Evolutionary conservation across 1,140 invertebrate species (phyloP).

Genomic region (Papilio machaon): DNA sequence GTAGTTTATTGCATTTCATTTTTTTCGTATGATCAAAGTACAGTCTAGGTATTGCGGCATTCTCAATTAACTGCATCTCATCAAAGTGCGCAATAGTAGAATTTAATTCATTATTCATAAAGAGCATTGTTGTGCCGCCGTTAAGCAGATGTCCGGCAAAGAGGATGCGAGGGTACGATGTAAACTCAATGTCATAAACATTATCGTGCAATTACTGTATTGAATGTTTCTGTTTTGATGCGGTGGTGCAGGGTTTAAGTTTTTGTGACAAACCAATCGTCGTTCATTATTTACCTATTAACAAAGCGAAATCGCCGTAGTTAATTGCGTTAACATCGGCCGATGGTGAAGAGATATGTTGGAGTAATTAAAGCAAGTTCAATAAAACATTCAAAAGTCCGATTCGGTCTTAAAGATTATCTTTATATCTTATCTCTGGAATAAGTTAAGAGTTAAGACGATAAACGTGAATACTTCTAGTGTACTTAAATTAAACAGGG

Average conservation of each 20-base stretch:
- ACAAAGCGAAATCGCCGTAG: constrained; percentile 27
- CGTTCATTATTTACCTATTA: constrained; percentile 19
- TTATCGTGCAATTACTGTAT: constrained; percentile 48
- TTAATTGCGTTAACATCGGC: constrained; percentile 26
- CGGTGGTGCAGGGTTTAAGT: constrained; percentile 30
- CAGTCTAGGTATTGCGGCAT: constrained; percentile 45
- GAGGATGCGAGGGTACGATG: constrained; percentile 38
- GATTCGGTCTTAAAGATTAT: constrained; percentile 36
- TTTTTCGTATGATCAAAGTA: constrained; percentile 62
- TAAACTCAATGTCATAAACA: constrained; percentile 41
- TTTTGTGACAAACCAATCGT: constrained; percentile 37
- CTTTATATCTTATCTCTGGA: constrained; percentile 36
- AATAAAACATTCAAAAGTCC: constrained; percentile 39
- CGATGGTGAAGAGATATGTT: constrained; percentile 28
- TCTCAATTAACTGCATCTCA: background rate
- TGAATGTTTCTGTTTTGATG: constrained; percentile 40
- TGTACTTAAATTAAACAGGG: constrained; percentile 28
- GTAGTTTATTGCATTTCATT: constrained; percentile 69
- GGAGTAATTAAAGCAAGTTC: constrained; percentile 30
- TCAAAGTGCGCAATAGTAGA: constrained; percentile 8
- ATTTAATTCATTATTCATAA: background rate
- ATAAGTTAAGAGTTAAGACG: constrained; percentile 29
- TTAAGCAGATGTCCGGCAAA: constrained; percentile 18
- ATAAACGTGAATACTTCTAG: constrained; percentile 34
- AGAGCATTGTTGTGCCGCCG: constrained; percentile 2